phyloP scores from a whole-genome alignment of 53 echinoderm and acorn worm species.

The Echinarachnius parma region DNA sequence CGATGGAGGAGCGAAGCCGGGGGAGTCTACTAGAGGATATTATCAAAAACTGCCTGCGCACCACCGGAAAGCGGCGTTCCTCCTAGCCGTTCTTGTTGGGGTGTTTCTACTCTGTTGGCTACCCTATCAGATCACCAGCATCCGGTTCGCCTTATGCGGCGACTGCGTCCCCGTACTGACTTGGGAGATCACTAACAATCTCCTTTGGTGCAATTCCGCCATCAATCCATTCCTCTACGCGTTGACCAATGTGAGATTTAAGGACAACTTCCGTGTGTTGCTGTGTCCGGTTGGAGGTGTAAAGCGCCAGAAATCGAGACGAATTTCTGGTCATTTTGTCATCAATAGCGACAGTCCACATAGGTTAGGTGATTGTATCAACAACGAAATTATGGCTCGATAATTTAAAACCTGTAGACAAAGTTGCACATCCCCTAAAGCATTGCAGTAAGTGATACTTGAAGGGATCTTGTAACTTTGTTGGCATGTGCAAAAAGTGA shows the following conservation, averaged over 20 bases:
- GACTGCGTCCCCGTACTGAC: conserved; percentile 47
- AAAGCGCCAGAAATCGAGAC: too few species aligned
- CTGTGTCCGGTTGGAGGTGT: too few species aligned
- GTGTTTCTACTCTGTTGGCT: conserved; percentile 73
- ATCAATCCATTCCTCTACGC: conserved; percentile 90
- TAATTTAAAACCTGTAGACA: too few species aligned
- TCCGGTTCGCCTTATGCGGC: conserved; percentile 55
- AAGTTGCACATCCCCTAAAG: too few species aligned
- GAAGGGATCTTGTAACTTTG: too few species aligned
- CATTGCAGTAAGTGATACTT: too few species aligned
- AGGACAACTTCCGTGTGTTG: conserved; percentile 58
- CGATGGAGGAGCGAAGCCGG: neutral
- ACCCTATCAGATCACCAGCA: conserved; percentile 68
- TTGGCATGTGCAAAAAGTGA: too few species aligned
- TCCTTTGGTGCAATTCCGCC: conserved; percentile 96
- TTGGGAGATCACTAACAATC: conserved; percentile 69
- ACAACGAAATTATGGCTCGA: too few species aligned
- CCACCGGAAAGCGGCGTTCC: conserved; percentile 76
- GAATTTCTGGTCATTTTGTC: too few species aligned
- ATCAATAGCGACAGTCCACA: too few species aligned
- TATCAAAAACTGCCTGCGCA: conserved; percentile 13
- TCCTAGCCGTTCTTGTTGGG: conserved; percentile 62
- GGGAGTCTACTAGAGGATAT: neutral
- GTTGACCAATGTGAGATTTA: conserved; percentile 60
- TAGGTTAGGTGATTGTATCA: too few species aligned